A percentile compares a stretch with the other conserved stretches of the same genome.
Conservation (phyloP, 1,140 invertebrate genomes). For the Drosophila grimshawi region DNA sequence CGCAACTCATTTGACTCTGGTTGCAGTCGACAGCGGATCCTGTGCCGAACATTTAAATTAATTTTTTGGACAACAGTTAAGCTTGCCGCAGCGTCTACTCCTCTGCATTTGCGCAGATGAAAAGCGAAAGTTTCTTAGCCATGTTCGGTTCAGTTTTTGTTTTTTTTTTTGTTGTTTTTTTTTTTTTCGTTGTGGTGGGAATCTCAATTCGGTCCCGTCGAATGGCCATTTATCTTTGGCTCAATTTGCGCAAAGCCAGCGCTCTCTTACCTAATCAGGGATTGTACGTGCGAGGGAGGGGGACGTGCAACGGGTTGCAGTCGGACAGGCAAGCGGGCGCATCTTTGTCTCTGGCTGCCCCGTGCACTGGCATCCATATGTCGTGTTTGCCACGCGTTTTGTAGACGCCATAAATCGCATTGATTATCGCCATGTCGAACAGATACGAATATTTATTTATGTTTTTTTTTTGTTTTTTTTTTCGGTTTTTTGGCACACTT, state of each 20-base stretch:
- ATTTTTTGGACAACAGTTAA: constrained; percentile 49
- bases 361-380: constrained; percentile 61
- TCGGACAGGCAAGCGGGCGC: not conserved
- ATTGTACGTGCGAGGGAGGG: constrained; percentile 9
- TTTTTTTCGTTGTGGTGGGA: constrained; percentile 56
- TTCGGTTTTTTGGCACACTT: constrained; percentile 25
- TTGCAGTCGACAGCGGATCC: constrained; percentile 33
- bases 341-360: constrained; percentile 19
- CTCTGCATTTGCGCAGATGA: constrained; percentile 1
- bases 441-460: not conserved
- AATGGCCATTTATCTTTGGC: constrained; percentile 72
- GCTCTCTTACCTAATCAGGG: constrained; percentile 68
- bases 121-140: not conserved
- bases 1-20: constrained; percentile 18
- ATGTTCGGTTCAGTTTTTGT: no score
- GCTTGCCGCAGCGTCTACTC: not conserved
- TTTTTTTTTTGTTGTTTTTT: no score
- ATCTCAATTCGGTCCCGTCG: constrained; percentile 61
- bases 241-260: constrained; percentile 59
- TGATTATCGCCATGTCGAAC: constrained; percentile 59
- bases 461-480: not conserved
- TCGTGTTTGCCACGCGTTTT: constrained; percentile 63
- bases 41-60: constrained; percentile 57
- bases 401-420: constrained; percentile 71
- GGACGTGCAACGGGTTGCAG: constrained; percentile 20